These are phyloP conservation scores for Rachycentron canadum DNA, from an alignment of 2,797 vertebrate genomes.

Conservation along the genomic window DNA sequence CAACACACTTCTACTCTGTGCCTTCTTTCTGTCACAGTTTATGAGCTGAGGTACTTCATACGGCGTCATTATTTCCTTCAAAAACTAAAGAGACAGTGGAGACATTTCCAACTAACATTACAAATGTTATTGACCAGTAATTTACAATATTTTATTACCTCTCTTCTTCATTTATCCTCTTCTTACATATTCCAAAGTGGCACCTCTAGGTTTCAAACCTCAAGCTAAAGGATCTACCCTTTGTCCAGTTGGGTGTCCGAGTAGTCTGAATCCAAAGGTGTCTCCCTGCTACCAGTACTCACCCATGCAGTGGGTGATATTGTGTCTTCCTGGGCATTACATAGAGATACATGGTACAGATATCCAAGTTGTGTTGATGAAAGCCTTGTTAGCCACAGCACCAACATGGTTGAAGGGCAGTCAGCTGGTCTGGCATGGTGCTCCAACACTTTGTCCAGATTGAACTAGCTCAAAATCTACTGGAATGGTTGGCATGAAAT, in stretches of 20 bases:
- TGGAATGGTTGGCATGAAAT: background rate
- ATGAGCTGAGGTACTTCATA: constrained; percentile 69
- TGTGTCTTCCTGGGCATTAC: constrained; percentile 1
- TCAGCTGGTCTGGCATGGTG: constrained; percentile 1
- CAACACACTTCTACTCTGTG: constrained; percentile 37
- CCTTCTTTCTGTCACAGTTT: constrained; percentile 56
- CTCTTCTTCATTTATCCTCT: background rate
- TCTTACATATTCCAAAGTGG: background rate
- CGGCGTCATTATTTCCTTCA: constrained; percentile 51
- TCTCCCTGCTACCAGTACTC: background rate
- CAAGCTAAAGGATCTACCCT: background rate
- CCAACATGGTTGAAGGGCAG: background rate
- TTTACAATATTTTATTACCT: constrained; percentile 14
- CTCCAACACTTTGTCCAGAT: constrained; percentile 8
- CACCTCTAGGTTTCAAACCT: constrained; percentile 6
- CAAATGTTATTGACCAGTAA: constrained; percentile 38
- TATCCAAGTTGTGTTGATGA: constrained; percentile 10
- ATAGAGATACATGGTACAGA: constrained; percentile 6
- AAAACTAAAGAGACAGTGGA: constrained; percentile 19
- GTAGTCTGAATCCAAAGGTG: constrained; percentile 5
- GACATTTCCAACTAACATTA: constrained; percentile 45
- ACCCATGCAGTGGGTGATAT: constrained; percentile 16
- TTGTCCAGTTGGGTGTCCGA: constrained; percentile 6
- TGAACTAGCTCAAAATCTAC: background rate
- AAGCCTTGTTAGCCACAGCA: background rate